Evolutionary conservation across 2,888 invertebrate species (phyloP), one percentile per base, ranked within the genome.

Genomic region (Andrena trimmerana): DNA sequence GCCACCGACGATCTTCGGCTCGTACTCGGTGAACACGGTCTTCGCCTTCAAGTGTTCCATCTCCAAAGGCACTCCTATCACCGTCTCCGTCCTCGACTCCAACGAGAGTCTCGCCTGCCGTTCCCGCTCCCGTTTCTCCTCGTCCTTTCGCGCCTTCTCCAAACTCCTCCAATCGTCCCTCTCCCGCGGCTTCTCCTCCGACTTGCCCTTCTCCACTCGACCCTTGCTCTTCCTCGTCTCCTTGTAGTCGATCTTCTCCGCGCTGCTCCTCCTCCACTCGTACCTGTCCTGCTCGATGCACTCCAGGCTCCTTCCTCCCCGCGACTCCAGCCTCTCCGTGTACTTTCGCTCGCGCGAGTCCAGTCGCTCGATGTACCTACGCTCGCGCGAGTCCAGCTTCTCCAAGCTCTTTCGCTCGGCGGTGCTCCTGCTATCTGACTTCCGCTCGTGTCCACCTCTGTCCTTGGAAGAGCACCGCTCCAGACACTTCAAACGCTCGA

Each of bases 1-100:
- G 16, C 94, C 93, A 1, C 92, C 94, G 57, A 95, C 90, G 50
- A 94, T 93, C 92, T 97, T 96, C 0, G 97, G 97, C 94, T 97
- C 97, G 86, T 97, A 97, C 92, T 95, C 95, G 60, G 94, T 91
- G 85, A 95, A 95, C 1, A 95, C 93, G 13, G 95, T 93, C 70
- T 94, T 93, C 52, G 93, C 93, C 69, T 91, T 93, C 65, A 92
- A 90, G 60, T 89, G 91, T 59, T 94, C 94, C 54, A 86, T 82
- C 65, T 92, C 93, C 31, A 85, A 86, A 3, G 89, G 88, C 5
- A 90, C 83, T 2, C 91, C 90, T 33, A 91, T 90, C 20, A 90
- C 83, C 10, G 90, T 92, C 8, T 93, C 93, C 0, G 89, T 90
- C 54, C 90, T 89, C n/a, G 91, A 90, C 7, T 93, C 93, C 52